Evolutionary conservation across 1,140 invertebrate genomes (phyloP), one percentile per base, ranked within the genome.

Genomic region (Neodiprion virginianus): DNA sequence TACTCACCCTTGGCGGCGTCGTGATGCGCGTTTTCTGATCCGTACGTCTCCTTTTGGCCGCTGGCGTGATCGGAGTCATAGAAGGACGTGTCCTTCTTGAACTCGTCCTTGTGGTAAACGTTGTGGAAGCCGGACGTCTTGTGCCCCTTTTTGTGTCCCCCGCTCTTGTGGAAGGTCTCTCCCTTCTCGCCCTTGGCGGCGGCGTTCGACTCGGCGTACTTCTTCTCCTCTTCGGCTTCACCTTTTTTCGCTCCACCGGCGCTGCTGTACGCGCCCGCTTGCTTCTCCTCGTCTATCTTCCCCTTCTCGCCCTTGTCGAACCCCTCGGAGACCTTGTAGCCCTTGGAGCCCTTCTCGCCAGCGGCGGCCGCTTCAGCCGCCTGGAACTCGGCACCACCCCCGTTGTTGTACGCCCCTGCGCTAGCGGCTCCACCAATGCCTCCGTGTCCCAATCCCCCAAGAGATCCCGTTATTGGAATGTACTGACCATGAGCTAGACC

Each of bases 91-190:
- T 92, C 90, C 79, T 93, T 93, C 79, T 92, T 92, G 85, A 90
- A 94, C 77, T 94, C 92, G 73, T 94, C 91, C 83, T 93, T 93
- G 84, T 91, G 88, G 81, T 90, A 92, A 1, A 92, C 89, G 73
- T 92, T 94, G 82, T 93, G 93, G 85, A 90, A 94, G 1, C 93
- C 93, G 1, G 88, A 92, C 0, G 89, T 91, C 76, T 93, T 92
- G 74, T 91, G 90, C 14, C 91, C 91, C 75, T 92, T 91, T 76
- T 92, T 91, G 74, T 90, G 90, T 2, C 87, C 90, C 75, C 91
- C 91, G 77, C 91, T 90, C 76, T 90, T 90, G 14, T 88, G 89
- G 72, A 91, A 90, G 72, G 90, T 90, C 0, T 86, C 87, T 9
- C 85, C 90, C 76, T 88, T 86, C 4, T 88, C 84, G 0, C 89